phyloP scores from a whole-genome alignment of 2,888 invertebrate species.

The Agrotis exclamationis region DNA sequence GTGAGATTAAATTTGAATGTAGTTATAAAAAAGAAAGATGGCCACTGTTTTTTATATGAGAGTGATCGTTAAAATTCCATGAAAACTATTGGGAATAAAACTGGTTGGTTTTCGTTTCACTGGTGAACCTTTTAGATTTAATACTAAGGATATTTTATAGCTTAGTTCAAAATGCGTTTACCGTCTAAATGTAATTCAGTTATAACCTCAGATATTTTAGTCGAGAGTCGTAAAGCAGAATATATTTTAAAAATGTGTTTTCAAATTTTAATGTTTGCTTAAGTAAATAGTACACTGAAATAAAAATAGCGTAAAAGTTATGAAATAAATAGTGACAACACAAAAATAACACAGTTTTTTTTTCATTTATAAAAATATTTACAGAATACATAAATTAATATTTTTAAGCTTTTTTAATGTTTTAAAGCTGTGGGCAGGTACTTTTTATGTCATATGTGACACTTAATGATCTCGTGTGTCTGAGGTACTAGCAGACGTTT shows the following conservation, averaged over 20 bases:
- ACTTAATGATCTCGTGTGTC: not conserved
- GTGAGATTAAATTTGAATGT: constrained; percentile 86
- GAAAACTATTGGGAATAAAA: constrained; percentile 47
- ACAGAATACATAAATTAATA: too few species aligned
- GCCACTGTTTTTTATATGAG: constrained; percentile 53
- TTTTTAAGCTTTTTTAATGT: not conserved
- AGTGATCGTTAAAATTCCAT: constrained; percentile 56
- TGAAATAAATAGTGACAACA: too few species aligned
- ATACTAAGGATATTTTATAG: constrained; percentile 42
- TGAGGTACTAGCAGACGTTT: not conserved
- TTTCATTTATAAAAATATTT: too few species aligned
- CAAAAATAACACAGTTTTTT: too few species aligned
- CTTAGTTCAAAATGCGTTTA: constrained; percentile 29
- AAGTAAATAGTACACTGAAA: not conserved
- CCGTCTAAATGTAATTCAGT: constrained; percentile 33
- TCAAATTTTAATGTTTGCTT: constrained; percentile 10
- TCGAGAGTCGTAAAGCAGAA: constrained; percentile 38
- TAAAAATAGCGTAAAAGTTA: not conserved
- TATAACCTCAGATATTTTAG: constrained; percentile 30
- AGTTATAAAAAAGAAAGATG: constrained; percentile 75
- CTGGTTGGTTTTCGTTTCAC: constrained; percentile 28
- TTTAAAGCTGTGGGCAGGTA: not conserved
- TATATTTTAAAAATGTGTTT: constrained; percentile 27
- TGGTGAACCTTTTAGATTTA: constrained; percentile 51
- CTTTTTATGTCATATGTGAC: not conserved